Percentiles rank a stretch among this genome's conserved stretches.
These are phyloP conservation scores for Drosophila varians DNA, from an alignment of 1,140 invertebrate genomes.

Conservation along the genomic window DNA sequence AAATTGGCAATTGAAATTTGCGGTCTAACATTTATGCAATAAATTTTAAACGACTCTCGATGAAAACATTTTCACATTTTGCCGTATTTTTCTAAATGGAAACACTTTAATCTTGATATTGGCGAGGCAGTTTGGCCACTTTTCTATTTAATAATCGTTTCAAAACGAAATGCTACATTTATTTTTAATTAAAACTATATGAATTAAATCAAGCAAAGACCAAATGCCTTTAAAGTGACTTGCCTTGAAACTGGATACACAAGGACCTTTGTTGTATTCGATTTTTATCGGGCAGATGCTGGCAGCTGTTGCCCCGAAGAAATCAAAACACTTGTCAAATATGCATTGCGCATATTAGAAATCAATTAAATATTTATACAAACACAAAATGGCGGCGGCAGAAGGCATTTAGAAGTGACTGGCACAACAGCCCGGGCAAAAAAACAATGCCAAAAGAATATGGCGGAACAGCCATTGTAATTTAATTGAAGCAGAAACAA, in stretches of 20 bases:
- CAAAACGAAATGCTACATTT: no score
- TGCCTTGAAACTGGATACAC: slow-evolving; percentile 2
- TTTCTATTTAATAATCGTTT: no score
- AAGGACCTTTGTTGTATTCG: slow-evolving; percentile 13
- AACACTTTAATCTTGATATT: slow-evolving; percentile 5
- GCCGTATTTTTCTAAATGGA: neutral
- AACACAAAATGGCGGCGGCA: slow-evolving; percentile 59
- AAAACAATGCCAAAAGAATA: no score
- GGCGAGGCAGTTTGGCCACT: slow-evolving; percentile 1
- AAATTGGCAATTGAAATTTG: slow-evolving; percentile 69
- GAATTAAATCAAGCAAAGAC: neutral
- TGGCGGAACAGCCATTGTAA: slow-evolving; percentile 44
- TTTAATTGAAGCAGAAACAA: slow-evolving; percentile 65
- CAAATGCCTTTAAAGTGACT: neutral
- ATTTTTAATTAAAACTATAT: no score
- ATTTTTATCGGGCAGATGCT: slow-evolving; percentile 3
- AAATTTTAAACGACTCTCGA: slow-evolving; percentile 31
- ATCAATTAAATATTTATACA: slow-evolving; percentile 79
- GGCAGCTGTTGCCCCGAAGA: slow-evolving; percentile 34
- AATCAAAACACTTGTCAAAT: slow-evolving; percentile 75
- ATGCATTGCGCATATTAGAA: slow-evolving; percentile 76
- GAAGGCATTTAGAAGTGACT: slow-evolving; percentile 46
- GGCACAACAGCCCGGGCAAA: slow-evolving; percentile 24
- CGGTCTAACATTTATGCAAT: slow-evolving; percentile 67
- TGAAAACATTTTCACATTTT: neutral